Base-by-base conservation (phyloP, 2,113 vertebrate species). In the Caranx melampygus region DNA sequence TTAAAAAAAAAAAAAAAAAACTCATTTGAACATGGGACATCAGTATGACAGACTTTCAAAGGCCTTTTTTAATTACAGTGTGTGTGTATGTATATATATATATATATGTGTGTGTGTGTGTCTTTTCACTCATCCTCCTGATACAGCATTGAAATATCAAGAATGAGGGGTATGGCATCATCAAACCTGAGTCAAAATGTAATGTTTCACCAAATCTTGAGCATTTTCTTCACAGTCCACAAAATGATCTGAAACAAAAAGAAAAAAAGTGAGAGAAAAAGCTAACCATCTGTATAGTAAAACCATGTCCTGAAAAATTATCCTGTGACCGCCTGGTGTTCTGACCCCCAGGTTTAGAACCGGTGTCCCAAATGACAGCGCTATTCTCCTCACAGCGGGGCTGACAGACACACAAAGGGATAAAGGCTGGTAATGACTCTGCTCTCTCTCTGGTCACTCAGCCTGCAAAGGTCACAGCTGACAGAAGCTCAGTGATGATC, bases 401-500 rank as follows among this genome's bases (percentile, higher is more conserved):
- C 73, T 55, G 71, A 85, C 85, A 88, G 85, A 82, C 73, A 60
- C 78, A 91, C 88, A 91, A 88, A 91, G 61, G 79, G 72, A 87
- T 79, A 82, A 83, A 82, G 81, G 65, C 77, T 85, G 78, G 70
- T 92, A 91, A 91, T 88, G 91, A 89, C 84, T 90, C 79, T 80
- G 79, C 80, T 88, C 77, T 82, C 81, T 81, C 70, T 81, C 60
- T 84, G 86, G 87, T 88, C 89, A 90, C 65, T 87, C 91, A 83
- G 82, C 78, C 89, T 82, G 84, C 85, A 92, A 89, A 92, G 91
- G 91, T 92, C 87, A 91, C 80, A 85, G 78, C 81, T 89, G 87
- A 89, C 91, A 89, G 86, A 66, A 62, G 77, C 81, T 55, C 66
- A 69, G 73, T 31, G 76, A 78, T 65, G 84, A 85, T 84, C 82